Evolutionary conservation across 2,797 vertebrate genomes (phyloP), one percentile per base, ranked within the genome.

Genomic region (Dromococcyx pavoninus): DNA sequence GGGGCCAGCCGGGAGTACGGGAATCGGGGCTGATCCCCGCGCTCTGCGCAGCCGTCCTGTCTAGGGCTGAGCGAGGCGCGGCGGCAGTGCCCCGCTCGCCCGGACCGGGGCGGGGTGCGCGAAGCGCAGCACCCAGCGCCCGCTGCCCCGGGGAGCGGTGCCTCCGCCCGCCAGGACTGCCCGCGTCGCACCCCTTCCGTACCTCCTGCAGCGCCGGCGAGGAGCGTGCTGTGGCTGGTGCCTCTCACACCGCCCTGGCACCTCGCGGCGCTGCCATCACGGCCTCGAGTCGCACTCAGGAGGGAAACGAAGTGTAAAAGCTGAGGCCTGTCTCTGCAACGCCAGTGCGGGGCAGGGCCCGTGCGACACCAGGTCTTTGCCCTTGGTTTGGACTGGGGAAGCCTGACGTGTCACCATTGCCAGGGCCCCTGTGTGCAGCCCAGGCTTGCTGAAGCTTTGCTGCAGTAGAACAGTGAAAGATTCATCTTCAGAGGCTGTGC

Each of bases 381-480:
- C 9, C 41, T 33, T 22, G 0, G 0, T 11, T 11, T 3, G 27
- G 64, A 8, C 19, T 13, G 0, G 0, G 50, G 32, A 16, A 22
- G 15, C 14, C 54, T 7, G 50, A 32, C 54, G 22, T 3, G 0
- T 10, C 4, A 5, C 2, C 22, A 0, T 60, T 24, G n/a, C 9
- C 28, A 14, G 33, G 46, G 39, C 17, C 18, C 6, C 46, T 2
- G 6, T 3, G 41, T 2, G 2, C 43, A 30, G 28, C 13, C 43
- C 0, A 10, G n/a, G 51, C 14, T 11, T 27, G 74, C 32, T 37
- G 56, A 37, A 66, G 56, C 39, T 39, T 51, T 37, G 44, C 60
- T 50, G 4, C 25, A 13, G 15, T 9, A 22, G 8, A 24, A 21
- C 7, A 16, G 4, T 11, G 19, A 37, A 33, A 67, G 66, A 17